phyloP scores from a whole-genome alignment of 2,113 vertebrate genomes.

The Ammodytes marinus region DNA sequence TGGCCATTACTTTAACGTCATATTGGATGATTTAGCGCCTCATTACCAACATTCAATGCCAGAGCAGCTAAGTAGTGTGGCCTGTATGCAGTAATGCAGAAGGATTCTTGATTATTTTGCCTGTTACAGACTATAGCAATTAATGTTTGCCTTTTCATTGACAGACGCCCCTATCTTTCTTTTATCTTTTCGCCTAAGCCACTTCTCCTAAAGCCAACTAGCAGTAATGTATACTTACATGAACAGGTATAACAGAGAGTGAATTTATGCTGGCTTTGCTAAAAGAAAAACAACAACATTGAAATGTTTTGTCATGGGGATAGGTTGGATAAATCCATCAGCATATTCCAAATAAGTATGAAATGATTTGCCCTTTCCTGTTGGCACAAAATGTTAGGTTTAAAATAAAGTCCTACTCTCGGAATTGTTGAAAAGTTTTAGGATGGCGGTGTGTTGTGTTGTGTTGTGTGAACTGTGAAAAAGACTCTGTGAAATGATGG shows the following conservation, averaged over 20 bases:
- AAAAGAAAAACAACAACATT: no score
- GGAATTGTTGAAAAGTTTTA: not conserved
- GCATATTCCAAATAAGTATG: not conserved
- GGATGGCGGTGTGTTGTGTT: no score
- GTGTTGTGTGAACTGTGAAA: no score
- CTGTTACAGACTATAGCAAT: not conserved
- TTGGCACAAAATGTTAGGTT: slow-evolving; percentile 15
- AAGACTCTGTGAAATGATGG: no score
- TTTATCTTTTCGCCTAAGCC: not conserved
- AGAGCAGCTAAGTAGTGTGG: no score
- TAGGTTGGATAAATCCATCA: slow-evolving; percentile 16
- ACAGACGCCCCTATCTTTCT: not conserved
- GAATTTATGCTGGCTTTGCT: not conserved
- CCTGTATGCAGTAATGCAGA: no score
- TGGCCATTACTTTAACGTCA: no score
- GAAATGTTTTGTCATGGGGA: no score
- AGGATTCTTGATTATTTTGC: not conserved
- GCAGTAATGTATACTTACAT: not conserved
- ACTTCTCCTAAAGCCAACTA: not conserved
- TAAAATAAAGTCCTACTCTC: slow-evolving; percentile 9
- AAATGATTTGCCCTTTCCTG: slow-evolving; percentile 4
- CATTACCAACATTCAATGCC: no score
- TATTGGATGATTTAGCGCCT: no score
- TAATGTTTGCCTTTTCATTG: no score
- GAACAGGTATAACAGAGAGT: not conserved